phyloP scores from a whole-genome alignment of 2,797 vertebrate species.

The Zonotrichia albicollis region DNA sequence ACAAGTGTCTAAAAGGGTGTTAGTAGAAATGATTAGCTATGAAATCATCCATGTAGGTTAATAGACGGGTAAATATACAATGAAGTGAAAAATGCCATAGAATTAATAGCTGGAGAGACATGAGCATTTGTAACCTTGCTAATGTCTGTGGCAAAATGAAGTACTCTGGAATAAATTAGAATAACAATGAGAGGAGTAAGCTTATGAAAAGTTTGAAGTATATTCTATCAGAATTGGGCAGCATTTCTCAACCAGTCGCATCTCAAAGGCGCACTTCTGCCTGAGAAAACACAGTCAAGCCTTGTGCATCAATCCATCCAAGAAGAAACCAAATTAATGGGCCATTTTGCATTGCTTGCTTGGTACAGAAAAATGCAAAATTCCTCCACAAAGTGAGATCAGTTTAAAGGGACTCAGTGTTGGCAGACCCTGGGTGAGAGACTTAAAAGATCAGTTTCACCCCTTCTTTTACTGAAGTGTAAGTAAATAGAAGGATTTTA shows the following conservation, averaged over 20 bases:
- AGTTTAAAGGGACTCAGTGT: neutral
- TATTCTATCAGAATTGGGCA: neutral
- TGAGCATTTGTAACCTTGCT: constrained; percentile 28
- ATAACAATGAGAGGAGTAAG: constrained; percentile 7
- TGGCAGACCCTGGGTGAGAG: neutral
- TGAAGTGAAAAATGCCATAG: constrained; percentile 36
- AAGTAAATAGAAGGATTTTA: neutral
- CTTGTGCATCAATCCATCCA: neutral
- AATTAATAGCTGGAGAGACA: constrained; percentile 14
- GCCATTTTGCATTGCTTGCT: neutral
- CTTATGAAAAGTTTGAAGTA: neutral
- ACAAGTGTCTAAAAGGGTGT: constrained; percentile 28
- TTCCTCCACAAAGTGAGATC: neutral
- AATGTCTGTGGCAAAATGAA: constrained; percentile 27
- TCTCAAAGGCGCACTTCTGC: neutral
- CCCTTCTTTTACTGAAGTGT: neutral
- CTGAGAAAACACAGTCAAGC: neutral
- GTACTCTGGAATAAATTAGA: constrained; percentile 21
- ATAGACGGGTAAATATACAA: neutral
- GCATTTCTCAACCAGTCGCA: rapidly evolving
- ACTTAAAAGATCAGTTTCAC: neutral
- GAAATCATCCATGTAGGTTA: constrained; percentile 51
- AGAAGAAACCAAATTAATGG: neutral
- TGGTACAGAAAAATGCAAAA: neutral
- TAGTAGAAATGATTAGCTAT: constrained; percentile 35